Base-by-base conservation (phyloP, 2,113 vertebrate genomes). In the Pseudorhombus dupliciocellatus region DNA sequence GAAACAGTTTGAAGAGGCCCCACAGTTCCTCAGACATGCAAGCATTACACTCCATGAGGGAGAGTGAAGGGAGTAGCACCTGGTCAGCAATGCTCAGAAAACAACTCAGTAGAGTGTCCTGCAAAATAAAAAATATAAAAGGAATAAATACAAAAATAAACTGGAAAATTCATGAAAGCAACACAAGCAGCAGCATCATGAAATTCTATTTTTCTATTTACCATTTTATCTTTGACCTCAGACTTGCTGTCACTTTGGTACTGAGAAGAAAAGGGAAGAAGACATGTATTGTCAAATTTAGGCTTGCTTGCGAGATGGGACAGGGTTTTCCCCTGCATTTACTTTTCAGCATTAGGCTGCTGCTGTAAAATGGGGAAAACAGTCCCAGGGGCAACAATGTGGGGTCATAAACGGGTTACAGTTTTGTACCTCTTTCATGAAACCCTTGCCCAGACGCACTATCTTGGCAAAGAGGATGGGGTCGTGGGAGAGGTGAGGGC, bases 1-100 rank as follows among this genome's bases (percentile, higher is more conserved):
- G 98, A 90, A 99, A 99, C 68, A 96, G 95, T 88, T 98, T 99
- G 88, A 99, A 97, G 94, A 99, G 95, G 34, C 97, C 97, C 98
- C 98, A 99, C 3, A 99, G 83, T 30, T 92, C 91, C 73, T 92
- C 91, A 46, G 91, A 92, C 89, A 99, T 97, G 83, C 97, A 99
- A 4, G 97, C 98, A 73, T 99, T 99, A 79, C 96, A 98, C 83
- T 99, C 98, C 97, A 99, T 98, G 84, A 99, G 72, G 24, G 96
- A 96, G 40, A 99, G 95, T 46, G 98, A 97, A 0, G 98, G 98
- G 66, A 99, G 95, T 58, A 99, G 90, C 81, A 99, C 91, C 73
- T 92, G 91, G 74, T 92, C 91, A 48, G 91, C 87, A 71, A 91
- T 88, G 76, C 90, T 88, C 77, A 92, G 86, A 86, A 92, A 91